phyloP scores from a whole-genome alignment of 2,113 vertebrate species.

The Trichechus manatus region DNA sequence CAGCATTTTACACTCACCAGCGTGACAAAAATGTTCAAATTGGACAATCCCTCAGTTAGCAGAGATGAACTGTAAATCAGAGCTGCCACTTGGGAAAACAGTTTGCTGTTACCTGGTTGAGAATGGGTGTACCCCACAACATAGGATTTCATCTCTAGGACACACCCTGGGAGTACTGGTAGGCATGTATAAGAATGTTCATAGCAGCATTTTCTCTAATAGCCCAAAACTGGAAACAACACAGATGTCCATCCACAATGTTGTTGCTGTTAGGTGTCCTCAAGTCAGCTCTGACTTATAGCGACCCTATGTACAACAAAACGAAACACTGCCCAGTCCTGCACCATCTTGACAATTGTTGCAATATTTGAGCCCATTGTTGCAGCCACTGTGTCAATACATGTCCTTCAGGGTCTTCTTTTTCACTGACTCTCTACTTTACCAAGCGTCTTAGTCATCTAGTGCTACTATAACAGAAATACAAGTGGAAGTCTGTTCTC shows the following conservation, averaged over 20 bases:
- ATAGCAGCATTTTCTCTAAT: not conserved
- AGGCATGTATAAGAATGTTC: fast-evolving
- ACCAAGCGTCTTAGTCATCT: too few species aligned
- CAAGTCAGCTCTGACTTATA: not conserved
- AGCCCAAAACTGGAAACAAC: not conserved
- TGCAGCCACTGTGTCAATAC: not conserved
- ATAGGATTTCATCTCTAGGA: fast-evolving
- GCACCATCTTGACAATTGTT: not conserved
- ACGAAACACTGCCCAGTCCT: not conserved
- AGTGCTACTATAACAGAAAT: too few species aligned
- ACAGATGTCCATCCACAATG: not conserved
- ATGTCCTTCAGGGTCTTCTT: too few species aligned
- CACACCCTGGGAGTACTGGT: not conserved
- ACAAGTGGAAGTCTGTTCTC: too few species aligned
- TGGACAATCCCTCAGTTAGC: not conserved
- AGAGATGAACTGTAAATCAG: fast-evolving
- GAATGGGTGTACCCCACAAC: fast-evolving
- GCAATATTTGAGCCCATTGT: not conserved
- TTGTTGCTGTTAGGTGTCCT: not conserved
- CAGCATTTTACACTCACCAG: not conserved
- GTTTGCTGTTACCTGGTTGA: fast-evolving
- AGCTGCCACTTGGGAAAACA: not conserved
- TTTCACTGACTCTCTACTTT: too few species aligned
- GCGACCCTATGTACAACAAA: not conserved
- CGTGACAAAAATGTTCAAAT: not conserved